Base-by-base conservation (phyloP, 1,140 invertebrate species). In the Zaprionus capensis region DNA sequence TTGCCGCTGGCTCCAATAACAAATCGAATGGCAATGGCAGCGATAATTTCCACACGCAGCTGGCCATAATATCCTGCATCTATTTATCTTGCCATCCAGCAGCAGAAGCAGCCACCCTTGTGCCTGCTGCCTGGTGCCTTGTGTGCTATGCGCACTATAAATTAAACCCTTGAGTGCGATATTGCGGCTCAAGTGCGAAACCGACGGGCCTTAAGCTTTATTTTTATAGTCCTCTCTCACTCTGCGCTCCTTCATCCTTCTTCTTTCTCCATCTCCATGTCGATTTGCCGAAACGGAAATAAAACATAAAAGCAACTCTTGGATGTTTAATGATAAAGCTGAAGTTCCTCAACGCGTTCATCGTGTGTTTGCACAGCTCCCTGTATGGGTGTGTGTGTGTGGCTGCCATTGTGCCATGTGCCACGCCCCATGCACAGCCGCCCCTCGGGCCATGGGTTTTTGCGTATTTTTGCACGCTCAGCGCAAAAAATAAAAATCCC, bases 221-320 rank as follows among this genome's bases (percentile, higher is more conserved):
- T 73, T 78, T 74, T 74, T 64, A 28, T 77, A 38, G 34, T 34
- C 38, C 36, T 63, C 55, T 44, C 51, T 49, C 51, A 62, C 34
- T 61, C 71, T 70, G 64, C 69, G 36, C 53, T 2, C 55, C 26
- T 51, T 28, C 66, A 65, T 65, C 41, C 44, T 2, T 59, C 17
- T 51, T 28, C 26, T 28, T 7, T 31, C 28, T 28, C 28, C 31
- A 11, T 34, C 26, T 62, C 28, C 7, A 17, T 20, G 4, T 56
- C 41, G 14, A 58, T 69, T 46, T 63, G 55, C 15, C 63, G 63
- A 62, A 83, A 77, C 81, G 84, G 84, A 87, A 90, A 87, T 84
- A 88, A 88, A 87, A 80, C 84, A 88, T 84, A 88, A 87, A 88
- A 88, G 84, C 88, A 81, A 84, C 84, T 88, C 81, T 88, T 88